Evolutionary conservation across 2,888 invertebrate genomes (phyloP).

Genomic region (Drosophila pseudotalamancana): DNA sequence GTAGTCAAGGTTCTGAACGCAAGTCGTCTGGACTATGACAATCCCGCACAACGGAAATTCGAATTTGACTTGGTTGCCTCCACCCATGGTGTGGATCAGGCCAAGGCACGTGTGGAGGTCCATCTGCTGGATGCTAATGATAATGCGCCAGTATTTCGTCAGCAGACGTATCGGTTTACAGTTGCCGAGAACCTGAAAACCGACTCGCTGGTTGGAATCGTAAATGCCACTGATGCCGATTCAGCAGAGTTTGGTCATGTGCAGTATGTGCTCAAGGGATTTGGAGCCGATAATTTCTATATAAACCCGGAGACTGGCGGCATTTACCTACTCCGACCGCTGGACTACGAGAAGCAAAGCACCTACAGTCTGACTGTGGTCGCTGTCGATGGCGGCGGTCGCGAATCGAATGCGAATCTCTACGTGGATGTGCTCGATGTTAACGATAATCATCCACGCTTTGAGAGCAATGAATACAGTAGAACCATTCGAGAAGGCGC

Average conservation of each 20-base stretch:
- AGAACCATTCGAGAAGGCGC: conserved; percentile 91
- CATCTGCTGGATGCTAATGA: conserved; percentile 91
- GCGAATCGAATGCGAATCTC: conserved; percentile 89
- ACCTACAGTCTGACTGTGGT: conserved; percentile 92
- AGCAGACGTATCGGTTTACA: conserved; percentile 87
- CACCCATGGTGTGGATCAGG: conserved; percentile 86
- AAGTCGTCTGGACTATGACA: conserved; percentile 89
- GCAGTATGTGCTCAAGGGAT: conserved; percentile 90
- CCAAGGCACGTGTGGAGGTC: conserved; percentile 87
- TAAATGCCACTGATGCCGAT: conserved; percentile 90
- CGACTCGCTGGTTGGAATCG: conserved; percentile 87
- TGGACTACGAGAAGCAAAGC: conserved; percentile 92
- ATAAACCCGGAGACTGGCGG: conserved; percentile 89
- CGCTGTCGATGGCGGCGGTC: conserved; percentile 92
- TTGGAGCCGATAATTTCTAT: conserved; percentile 91
- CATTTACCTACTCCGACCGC: conserved; percentile 87
- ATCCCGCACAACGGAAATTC: conserved; percentile 86
- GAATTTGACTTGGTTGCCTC: conserved; percentile 89
- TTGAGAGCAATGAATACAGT: conserved; percentile 89
- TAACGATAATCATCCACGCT: conserved; percentile 91
- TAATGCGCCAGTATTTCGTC: conserved; percentile 89
- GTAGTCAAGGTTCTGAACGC: conserved; percentile 89
- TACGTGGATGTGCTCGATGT: conserved; percentile 90
- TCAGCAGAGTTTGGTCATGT: conserved; percentile 90
- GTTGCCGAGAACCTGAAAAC: conserved; percentile 88